These are phyloP conservation scores for Lepus europaeus DNA, from an alignment of 2,113 vertebrate species.

Conservation along the genomic window DNA sequence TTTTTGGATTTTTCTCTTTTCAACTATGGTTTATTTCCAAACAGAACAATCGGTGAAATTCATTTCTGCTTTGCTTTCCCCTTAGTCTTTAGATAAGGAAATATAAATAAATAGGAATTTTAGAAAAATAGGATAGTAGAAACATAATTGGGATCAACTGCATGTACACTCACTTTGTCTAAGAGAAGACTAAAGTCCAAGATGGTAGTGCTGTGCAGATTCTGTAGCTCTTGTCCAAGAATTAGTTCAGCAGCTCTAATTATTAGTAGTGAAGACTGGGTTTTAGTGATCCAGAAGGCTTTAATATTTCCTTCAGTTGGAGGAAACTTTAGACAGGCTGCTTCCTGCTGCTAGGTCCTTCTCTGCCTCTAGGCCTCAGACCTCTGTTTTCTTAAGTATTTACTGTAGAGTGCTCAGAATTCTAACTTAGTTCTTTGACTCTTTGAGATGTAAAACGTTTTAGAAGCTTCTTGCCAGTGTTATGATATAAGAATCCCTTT, in stretches of 20 bases:
- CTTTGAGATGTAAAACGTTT: constrained; percentile 3
- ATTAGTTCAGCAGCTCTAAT: neutral
- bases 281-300: neutral
- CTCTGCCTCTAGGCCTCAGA: neutral
- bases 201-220: neutral
- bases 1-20: neutral
- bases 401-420: neutral
- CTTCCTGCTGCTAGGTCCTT: neutral
- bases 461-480: neutral
- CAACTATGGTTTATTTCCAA: neutral
- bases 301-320: neutral
- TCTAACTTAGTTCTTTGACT: neutral
- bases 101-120: neutral
- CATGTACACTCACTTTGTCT: neutral
- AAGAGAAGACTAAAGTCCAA: neutral
- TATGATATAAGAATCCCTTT: neutral
- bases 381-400: neutral
- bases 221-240: neutral
- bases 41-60: neutral
- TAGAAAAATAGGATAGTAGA: neutral
- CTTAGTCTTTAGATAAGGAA: neutral
- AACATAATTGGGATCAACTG: neutral
- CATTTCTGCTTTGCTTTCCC: neutral
- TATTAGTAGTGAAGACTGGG: neutral
- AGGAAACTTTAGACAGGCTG: neutral